Percentiles rank a stretch among this genome's conserved stretches.
These are phyloP conservation scores for Oreotrochilus melanogaster DNA, from an alignment of 2,113 vertebrate genomes.

Conservation along the genomic window DNA sequence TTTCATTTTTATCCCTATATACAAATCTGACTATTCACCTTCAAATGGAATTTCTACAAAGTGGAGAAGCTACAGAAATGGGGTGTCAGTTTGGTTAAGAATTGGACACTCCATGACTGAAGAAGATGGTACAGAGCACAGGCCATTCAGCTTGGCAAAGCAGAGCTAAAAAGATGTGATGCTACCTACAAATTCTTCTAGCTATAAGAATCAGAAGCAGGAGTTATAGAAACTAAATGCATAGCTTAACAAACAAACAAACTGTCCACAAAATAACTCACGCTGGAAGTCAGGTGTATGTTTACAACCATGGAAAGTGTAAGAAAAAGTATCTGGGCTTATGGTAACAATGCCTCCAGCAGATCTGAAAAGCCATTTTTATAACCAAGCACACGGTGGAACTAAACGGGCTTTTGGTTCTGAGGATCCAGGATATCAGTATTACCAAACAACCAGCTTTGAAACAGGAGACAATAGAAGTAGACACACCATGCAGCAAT, in stretches of 20 bases:
- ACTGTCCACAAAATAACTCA: not conserved
- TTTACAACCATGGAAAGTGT: not conserved
- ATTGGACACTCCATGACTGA: not conserved
- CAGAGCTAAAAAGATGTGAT: not conserved
- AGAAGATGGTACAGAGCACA: not conserved
- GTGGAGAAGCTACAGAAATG: not conserved
- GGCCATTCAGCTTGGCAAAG: not conserved
- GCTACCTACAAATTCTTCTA: not conserved
- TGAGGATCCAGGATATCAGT: not conserved
- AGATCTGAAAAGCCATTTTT: not conserved
- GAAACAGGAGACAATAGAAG: not conserved
- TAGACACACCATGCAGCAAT: not conserved
- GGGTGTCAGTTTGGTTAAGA: not conserved
- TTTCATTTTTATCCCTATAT: not conserved
- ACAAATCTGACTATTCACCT: not conserved
- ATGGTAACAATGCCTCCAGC: not conserved
- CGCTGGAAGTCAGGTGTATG: not conserved
- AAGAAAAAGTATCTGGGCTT: not conserved
- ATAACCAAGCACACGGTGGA: not conserved
- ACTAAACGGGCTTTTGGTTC: not conserved
- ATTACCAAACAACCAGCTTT: not conserved
- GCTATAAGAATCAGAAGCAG: not conserved
- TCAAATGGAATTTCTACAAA: not conserved
- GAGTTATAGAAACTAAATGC: not conserved
- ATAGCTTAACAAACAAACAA: not conserved